phyloP scores from a whole-genome alignment of 2,113 vertebrate species.

The Rhabdornis inornatus region DNA sequence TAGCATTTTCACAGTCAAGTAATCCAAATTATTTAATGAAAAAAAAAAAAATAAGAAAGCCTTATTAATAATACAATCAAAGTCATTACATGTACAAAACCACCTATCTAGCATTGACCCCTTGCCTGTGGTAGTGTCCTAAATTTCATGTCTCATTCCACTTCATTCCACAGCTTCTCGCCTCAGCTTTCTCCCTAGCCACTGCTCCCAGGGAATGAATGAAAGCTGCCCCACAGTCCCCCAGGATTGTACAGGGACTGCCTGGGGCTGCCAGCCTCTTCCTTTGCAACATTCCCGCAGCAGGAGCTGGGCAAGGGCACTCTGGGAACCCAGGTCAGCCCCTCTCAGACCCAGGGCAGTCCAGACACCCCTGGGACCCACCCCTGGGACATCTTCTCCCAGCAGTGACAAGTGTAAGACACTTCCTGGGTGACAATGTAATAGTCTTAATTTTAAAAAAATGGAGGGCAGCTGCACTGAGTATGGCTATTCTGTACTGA shows the following conservation, averaged over 20 bases:
- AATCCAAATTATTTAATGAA: neutral
- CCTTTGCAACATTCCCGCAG: fast-evolving
- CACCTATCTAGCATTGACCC: neutral
- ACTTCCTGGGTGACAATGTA: neutral
- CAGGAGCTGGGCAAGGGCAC: neutral
- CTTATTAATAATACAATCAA: neutral
- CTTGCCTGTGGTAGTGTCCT: neutral
- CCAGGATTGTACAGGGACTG: fast-evolving
- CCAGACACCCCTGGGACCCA: neutral
- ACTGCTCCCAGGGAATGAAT: neutral
- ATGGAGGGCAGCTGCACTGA: neutral
- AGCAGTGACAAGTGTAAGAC: neutral
- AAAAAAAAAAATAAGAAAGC: neutral
- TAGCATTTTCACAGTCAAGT: neutral
- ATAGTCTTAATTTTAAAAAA: neutral
- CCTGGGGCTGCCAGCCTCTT: neutral
- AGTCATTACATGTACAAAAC: neutral
- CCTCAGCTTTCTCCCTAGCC: neutral
- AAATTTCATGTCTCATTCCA: fast-evolving
- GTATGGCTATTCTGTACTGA: neutral
- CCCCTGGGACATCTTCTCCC: fast-evolving
- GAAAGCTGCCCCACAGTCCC: neutral
- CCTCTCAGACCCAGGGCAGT: fast-evolving
- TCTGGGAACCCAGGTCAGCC: neutral
- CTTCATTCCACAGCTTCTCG: neutral